A percentile compares a stretch with the other conserved stretches of the same genome.
phyloP scores from a whole-genome alignment of 23 tunicate species.

The Halocynthia aurantium region DNA sequence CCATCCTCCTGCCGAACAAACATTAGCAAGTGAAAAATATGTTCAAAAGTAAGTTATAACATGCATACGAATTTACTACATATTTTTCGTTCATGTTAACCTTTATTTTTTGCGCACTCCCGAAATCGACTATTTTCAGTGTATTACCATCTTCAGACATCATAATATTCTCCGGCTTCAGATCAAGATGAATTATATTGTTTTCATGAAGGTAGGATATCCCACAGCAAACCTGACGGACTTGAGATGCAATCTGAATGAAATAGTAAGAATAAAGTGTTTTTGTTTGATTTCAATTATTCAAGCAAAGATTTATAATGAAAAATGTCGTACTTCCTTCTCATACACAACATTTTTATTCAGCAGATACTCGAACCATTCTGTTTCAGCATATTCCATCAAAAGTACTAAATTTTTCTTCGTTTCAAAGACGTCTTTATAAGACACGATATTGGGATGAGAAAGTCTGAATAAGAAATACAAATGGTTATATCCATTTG shows the following conservation, averaged over 20 bases:
- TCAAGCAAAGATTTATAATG: neutral
- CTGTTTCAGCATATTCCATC: constrained; percentile 22
- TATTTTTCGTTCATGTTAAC: neutral
- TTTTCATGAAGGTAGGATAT: constrained; percentile 38
- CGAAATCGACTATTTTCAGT: constrained; percentile 54
- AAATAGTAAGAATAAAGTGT: neutral
- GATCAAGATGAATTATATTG: constrained; percentile 43
- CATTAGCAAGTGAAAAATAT: neutral
- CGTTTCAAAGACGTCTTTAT: constrained; percentile 24
- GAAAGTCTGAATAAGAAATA: neutral
- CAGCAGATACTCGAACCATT: constrained; percentile 49
- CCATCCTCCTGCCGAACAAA: constrained; percentile 1
- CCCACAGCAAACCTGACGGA: constrained; percentile 33
- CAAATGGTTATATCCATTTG: neutral
- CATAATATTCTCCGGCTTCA: constrained; percentile 68
- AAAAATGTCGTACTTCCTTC: neutral
- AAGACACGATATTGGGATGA: constrained; percentile 32
- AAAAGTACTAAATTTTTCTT: constrained; percentile 31
- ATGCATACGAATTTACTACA: neutral
- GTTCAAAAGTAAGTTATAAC: neutral
- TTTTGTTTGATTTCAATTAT: neutral
- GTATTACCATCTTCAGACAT: neutral
- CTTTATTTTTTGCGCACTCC: constrained; percentile 12
- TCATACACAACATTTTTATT: neutral
- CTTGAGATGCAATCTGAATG: constrained; percentile 32